phyloP scores from a whole-genome alignment of 2,888 invertebrate genomes.

The Geophilus truncorum region DNA sequence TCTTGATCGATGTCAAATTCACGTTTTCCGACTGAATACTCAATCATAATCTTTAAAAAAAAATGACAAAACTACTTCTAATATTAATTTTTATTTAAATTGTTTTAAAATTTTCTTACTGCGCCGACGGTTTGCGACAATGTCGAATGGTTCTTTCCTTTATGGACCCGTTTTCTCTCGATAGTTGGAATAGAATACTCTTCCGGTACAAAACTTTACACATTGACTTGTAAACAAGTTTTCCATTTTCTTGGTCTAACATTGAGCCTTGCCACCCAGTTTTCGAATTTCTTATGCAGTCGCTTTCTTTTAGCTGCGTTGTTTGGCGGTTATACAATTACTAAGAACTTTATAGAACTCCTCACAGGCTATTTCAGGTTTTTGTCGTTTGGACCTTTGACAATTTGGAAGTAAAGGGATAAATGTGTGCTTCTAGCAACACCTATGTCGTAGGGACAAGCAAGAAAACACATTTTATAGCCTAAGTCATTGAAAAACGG shows the following conservation, averaged over 20 bases:
- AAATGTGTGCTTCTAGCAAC: too few species aligned
- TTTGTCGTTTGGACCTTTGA: too few species aligned
- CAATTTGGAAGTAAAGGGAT: too few species aligned
- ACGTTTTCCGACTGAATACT: conserved; percentile 32
- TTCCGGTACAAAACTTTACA: conserved; percentile 28
- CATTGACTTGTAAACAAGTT: conserved; percentile 22
- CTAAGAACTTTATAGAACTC: too few species aligned
- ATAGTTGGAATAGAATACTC: conserved; percentile 11
- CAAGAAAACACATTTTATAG: too few species aligned
- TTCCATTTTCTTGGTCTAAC: not conserved
- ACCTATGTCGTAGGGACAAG: too few species aligned
- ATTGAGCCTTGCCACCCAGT: conserved; percentile 15
- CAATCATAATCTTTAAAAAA: conserved; percentile 14
- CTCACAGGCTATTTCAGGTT: too few species aligned
- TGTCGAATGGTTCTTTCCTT: conserved; percentile 1
- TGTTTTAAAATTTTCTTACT: too few species aligned
- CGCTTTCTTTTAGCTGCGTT: conserved; percentile 15
- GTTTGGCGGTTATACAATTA: conserved; percentile 4
- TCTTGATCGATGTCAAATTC: conserved; percentile 30
- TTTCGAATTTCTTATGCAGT: conserved; percentile 29
- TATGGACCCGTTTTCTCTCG: not conserved
- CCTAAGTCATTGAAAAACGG: too few species aligned
- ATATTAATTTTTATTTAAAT: too few species aligned
- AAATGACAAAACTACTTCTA: too few species aligned
- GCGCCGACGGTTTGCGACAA: conserved; percentile 29